Percentiles rank a stretch among this genome's conserved stretches.
Conservation (phyloP, 2,888 invertebrate genomes). For the Leucoma salicis region DNA sequence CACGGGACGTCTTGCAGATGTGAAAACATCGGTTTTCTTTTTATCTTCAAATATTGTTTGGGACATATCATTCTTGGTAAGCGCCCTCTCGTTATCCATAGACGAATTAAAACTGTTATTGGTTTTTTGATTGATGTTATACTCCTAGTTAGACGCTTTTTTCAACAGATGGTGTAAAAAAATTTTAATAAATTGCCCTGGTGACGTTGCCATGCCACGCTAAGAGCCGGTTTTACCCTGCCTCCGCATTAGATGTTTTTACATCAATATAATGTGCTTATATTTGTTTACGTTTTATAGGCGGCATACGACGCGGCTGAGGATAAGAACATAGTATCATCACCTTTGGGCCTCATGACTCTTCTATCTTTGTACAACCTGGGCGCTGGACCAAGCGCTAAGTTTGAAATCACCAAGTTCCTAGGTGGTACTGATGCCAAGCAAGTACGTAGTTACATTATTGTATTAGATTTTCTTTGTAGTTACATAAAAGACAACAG, state of each 20-base stretch:
- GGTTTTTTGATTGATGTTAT: neutral
- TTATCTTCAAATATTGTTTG: too few relatives aligned
- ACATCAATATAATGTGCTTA: neutral
- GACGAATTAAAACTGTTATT: neutral
- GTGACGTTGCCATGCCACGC: neutral
- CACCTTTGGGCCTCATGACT: constrained; percentile 46
- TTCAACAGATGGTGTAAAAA: neutral
- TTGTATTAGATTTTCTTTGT: neutral
- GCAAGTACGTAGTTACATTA: constrained; percentile 26
- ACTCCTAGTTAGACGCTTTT: neutral
- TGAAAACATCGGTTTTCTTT: too few relatives aligned
- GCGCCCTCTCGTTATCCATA: too few relatives aligned
- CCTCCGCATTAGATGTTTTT: too few relatives aligned
- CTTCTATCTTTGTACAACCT: constrained; percentile 43
- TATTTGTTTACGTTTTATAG: constrained; percentile 22
- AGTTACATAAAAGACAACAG: neutral
- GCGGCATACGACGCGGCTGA: constrained; percentile 36
- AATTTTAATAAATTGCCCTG: neutral
- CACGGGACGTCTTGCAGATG: too few relatives aligned
- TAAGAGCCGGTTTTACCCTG: neutral
- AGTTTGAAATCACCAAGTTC: constrained; percentile 35
- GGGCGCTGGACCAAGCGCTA: constrained; percentile 32
- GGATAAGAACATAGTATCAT: constrained; percentile 50
- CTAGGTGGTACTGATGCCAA: constrained; percentile 38
- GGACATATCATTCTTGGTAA: too few relatives aligned